A percentile compares a stretch with the other conserved stretches of the same genome.
Evolutionary conservation across 2,888 invertebrate species (phyloP).

Genomic region (Melolontha melolontha): DNA sequence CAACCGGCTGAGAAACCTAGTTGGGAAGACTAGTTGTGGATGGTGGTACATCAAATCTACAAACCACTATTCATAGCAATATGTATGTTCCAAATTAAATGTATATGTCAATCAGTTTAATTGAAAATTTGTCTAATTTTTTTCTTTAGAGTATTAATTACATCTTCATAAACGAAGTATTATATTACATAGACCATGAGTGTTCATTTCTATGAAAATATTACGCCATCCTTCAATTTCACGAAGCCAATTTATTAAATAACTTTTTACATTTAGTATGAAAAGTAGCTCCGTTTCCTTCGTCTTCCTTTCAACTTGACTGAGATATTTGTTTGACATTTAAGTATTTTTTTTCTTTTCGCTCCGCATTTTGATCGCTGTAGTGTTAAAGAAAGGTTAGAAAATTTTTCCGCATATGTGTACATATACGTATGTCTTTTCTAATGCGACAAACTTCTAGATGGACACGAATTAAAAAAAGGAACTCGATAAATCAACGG

Average conservation of each 20-base stretch:
- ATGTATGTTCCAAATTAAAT: too few species aligned
- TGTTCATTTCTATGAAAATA: neutral
- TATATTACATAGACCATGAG: neutral
- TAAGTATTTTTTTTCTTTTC: conserved; percentile 1
- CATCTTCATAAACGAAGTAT: too few species aligned
- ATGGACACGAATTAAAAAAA: neutral
- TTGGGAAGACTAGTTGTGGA: too few species aligned
- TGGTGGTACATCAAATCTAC: too few species aligned
- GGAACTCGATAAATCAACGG: conserved; percentile 17
- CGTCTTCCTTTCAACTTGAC: neutral
- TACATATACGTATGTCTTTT: conserved; percentile 1
- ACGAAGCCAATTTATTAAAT: conserved; percentile 4
- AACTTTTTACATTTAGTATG: neutral
- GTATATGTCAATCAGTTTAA: too few species aligned
- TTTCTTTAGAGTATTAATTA: too few species aligned
- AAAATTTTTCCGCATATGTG: neutral
- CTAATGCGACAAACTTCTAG: neutral
- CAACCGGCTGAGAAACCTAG: too few species aligned
- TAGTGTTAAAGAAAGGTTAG: conserved; percentile 15
- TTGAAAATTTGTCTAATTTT: too few species aligned
- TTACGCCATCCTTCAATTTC: conserved; percentile 27
- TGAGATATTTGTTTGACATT: conserved; percentile 25
- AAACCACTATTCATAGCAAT: too few species aligned
- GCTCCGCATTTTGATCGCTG: conserved; percentile 18
- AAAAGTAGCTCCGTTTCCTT: neutral